Conservation (phyloP, 2,888 invertebrate genomes). For the Drosophila falleni region DNA sequence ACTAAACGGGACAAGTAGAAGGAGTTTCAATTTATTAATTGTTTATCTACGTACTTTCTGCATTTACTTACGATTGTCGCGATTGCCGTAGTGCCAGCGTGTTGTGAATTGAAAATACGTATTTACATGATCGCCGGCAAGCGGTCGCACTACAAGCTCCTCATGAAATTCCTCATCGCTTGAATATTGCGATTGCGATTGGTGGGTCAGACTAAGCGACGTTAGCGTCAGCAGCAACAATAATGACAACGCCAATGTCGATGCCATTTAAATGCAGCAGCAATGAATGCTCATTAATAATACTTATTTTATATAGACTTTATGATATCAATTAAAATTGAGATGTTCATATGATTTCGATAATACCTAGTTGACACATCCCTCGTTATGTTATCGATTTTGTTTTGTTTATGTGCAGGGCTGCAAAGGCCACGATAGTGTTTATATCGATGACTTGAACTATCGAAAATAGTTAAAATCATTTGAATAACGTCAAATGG, state of each 20-base stretch:
- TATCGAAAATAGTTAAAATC: too few species aligned
- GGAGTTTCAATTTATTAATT: too few species aligned
- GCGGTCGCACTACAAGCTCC: slow-evolving; percentile 94
- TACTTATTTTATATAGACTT: slow-evolving; percentile 28
- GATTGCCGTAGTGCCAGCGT: slow-evolving; percentile 88
- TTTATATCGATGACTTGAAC: too few species aligned
- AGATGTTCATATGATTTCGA: slow-evolving; percentile 30
- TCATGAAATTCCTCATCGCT: slow-evolving; percentile 91
- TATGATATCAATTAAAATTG: slow-evolving; percentile 38
- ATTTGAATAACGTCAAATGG: too few species aligned
- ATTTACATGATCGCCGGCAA: slow-evolving; percentile 94
- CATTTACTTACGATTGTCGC: slow-evolving; percentile 87
- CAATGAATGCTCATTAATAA: slow-evolving; percentile 38
- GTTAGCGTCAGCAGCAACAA: slow-evolving; percentile 7
- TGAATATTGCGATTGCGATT: slow-evolving; percentile 30
- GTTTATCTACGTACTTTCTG: too few species aligned
- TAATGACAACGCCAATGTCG: slow-evolving; percentile 21
- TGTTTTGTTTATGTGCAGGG: too few species aligned
- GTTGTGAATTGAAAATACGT: slow-evolving; percentile 97
- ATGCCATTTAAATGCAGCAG: slow-evolving; percentile 38
- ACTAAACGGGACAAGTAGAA: slow-evolving; percentile 86
- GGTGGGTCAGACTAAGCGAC: slow-evolving; percentile 2
- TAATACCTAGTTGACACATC: not conserved
- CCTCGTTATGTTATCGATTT: too few species aligned
- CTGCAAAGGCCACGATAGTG: too few species aligned